Conservation (phyloP, 2,113 vertebrate species). For the Bucco capensis region DNA sequence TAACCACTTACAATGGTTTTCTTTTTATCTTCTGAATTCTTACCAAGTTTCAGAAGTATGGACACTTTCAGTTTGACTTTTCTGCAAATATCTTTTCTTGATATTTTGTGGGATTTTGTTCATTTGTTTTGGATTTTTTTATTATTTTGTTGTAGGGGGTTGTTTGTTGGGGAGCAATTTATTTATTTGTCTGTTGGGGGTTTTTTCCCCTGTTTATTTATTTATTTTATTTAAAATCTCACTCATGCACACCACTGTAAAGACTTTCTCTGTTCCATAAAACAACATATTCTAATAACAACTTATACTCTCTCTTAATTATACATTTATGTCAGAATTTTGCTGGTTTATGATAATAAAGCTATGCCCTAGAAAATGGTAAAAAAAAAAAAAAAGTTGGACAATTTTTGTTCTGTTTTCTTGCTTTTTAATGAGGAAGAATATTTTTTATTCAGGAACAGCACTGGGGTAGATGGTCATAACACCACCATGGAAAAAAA, state of each 20-base stretch:
- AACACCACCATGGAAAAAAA: no score
- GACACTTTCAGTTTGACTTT: background rate
- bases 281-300: background rate
- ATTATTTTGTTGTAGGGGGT: background rate
- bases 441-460: no score
- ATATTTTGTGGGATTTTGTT: no score
- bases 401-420: no score
- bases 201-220: no score
- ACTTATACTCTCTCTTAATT: background rate
- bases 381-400: no score
- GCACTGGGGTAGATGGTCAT: no score
- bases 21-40: background rate
- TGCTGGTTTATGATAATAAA: background rate
- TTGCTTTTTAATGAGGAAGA: no score
- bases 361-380: background rate
- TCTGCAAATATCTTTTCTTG: background rate
- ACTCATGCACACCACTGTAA: background rate
- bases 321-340: background rate
- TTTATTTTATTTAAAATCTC: background rate
- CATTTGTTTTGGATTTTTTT: no score
- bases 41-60: background rate
- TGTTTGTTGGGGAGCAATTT: background rate
- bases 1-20: background rate
- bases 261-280: background rate
- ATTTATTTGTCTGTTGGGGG: fast-evolving